These are phyloP conservation scores for Conomelus anceps DNA, from an alignment of 2,888 invertebrate species.

Conservation along the genomic window DNA sequence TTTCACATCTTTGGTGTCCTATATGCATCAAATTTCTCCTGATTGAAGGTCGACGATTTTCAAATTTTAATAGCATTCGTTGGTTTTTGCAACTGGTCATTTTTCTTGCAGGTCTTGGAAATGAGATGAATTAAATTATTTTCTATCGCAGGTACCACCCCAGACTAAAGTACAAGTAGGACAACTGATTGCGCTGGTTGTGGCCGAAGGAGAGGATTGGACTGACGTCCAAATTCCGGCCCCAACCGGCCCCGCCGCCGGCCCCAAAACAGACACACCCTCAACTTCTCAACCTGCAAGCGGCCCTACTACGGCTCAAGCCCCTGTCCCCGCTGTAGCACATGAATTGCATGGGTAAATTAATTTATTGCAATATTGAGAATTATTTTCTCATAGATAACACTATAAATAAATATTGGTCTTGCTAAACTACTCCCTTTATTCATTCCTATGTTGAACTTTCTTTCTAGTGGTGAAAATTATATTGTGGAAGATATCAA, in stretches of 20 bases:
- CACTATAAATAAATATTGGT: too few species aligned
- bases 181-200: slow-evolving; percentile 51
- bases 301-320: not conserved
- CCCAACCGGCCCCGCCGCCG: slow-evolving; percentile 27
- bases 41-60: too few species aligned
- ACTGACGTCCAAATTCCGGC: slow-evolving; percentile 45
- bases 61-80: not conserved
- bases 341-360: not conserved
- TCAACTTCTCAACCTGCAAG: not conserved
- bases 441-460: too few species aligned
- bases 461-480: too few species aligned
- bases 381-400: not conserved
- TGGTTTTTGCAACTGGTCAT: not conserved
- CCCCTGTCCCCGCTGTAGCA: slow-evolving; percentile 1
- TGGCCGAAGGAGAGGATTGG: slow-evolving; percentile 56
- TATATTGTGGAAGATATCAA: too few species aligned
- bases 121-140: too few species aligned
- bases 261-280: not conserved
- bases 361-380: not conserved
- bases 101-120: not conserved
- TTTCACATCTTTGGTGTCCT: too few species aligned
- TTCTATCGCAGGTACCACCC: not conserved
- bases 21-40: too few species aligned
- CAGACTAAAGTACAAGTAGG: not conserved
- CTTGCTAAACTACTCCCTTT: too few species aligned